These are phyloP conservation scores for Crematogaster levior DNA, from an alignment of 2,888 invertebrate species.

Conservation along the genomic window DNA sequence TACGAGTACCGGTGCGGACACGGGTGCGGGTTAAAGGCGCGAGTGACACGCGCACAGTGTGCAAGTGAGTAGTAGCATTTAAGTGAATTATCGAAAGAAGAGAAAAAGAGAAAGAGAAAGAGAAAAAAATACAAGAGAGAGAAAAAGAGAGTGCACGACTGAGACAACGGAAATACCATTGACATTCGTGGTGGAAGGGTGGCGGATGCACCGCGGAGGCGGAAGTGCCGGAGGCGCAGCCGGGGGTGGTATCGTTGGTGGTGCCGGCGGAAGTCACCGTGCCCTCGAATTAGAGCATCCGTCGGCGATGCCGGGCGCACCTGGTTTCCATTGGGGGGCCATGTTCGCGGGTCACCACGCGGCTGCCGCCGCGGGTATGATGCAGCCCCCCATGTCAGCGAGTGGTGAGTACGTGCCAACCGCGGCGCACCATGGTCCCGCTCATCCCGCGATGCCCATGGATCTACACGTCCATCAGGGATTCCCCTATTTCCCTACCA, in stretches of 20 bases:
- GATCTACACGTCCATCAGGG: conserved; percentile 97
- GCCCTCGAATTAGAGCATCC: conserved; percentile 89
- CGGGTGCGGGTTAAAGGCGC: conserved; percentile 28
- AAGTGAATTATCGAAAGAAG: conserved; percentile 22
- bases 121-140: neutral
- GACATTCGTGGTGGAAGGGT: conserved; percentile 83
- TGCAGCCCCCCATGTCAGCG: conserved; percentile 86
- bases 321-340: conserved; percentile 84
- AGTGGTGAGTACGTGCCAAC: conserved; percentile 74
- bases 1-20: conserved; percentile 3
- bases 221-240: conserved; percentile 73
- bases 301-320: conserved; percentile 86
- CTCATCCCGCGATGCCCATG: conserved; percentile 91
- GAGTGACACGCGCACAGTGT: conserved; percentile 44
- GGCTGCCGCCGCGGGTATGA: conserved; percentile 88
- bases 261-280: conserved; percentile 78
- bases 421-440: conserved; percentile 87
- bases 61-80: conserved; percentile 37
- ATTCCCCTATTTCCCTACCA: conserved; percentile 91
- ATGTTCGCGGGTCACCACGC: conserved; percentile 86
- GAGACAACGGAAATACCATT: conserved; percentile 54
- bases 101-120: neutral
- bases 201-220: conserved; percentile 90
- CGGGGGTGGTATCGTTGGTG: conserved; percentile 71
- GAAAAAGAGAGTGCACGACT: conserved; percentile 25